A percentile compares a stretch with the other conserved stretches of the same genome.
Conservation (phyloP, 2,113 vertebrate species). For the Indri indri region DNA sequence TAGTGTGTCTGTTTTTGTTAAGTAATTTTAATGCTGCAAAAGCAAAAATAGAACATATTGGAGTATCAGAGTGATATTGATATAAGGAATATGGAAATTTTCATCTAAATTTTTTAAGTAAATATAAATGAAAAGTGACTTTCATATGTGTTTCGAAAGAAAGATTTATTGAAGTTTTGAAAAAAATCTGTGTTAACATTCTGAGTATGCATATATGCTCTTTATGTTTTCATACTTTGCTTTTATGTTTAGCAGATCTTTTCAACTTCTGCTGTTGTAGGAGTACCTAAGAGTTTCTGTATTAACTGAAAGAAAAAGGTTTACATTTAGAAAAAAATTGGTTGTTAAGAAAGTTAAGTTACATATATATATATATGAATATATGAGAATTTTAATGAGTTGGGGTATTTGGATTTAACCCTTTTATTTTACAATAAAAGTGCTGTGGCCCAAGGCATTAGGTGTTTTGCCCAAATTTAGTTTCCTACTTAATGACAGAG, state of each 20-base stretch:
- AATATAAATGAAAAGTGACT: not conserved
- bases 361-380: too few relatives aligned
- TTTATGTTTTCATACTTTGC: constrained; percentile 41
- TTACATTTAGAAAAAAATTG: constrained; percentile 5
- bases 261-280: not conserved
- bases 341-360: not conserved
- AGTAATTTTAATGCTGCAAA: constrained; percentile 77
- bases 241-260: constrained; percentile 18
- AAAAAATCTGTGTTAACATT: not conserved
- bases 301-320: not conserved
- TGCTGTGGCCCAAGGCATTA: not conserved
- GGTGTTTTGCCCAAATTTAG: not conserved
- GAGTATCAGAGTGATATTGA: not conserved
- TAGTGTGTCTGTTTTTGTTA: constrained; percentile 51
- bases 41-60: constrained; percentile 75
- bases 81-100: not conserved
- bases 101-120: not conserved
- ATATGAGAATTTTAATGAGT: not conserved
- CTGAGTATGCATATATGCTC: not conserved
- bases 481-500: not conserved
- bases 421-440: not conserved
- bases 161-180: not conserved
- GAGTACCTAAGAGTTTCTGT: not conserved
- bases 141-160: not conserved
- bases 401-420: not conserved